Base-by-base conservation (phyloP, 2,888 invertebrate species). In the Sphaerophoria taeniata region DNA sequence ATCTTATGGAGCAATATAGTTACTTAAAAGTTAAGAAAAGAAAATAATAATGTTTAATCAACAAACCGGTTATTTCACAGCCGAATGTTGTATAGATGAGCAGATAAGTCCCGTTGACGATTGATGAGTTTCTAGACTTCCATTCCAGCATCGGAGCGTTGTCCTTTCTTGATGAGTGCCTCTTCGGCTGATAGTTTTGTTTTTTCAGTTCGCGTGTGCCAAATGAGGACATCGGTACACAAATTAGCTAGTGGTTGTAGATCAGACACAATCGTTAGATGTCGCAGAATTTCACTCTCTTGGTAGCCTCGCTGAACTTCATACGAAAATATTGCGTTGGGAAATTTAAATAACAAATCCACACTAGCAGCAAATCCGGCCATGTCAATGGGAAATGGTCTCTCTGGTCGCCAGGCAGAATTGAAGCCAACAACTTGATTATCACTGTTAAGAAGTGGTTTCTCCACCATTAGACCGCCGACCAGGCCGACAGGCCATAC, bases 311-410 rank as follows among this genome's bases (percentile, higher is more conserved):
- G 95, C 89, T 96, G 95, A 78, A 97, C 97, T 87, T 96, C 95
- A 89, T 96, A 96, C 0, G 96, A 96, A 92, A 99, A 98, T 85
- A 93, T 93, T 0, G 96, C 97, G 49, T 96, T 93, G 0, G 95
- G 94, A 88, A 95, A 94, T 16, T 94, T 93, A 4, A 96, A 91
- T 58, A 98, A 93, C 73, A 97, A 92, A 16, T 95, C 94, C 2
- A 97, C 92, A 90, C 97, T 97, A 51, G 98, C 95, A 6, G 97
- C 98, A 90, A 98, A 99, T 0, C 98, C 98, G 0, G 99, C 99
- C 99, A 99, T 99, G 90, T 99, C 99, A 47, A 98, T 95, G 0
- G 99, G 98, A 93, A 99, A 99, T 0, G 97, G 96, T 82, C 99
- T 93, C 88, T 97, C 95, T 0, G 98, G 96, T 89, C 96, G 96